A percentile compares a stretch with the other conserved stretches of the same genome.
Evolutionary conservation across 2,888 invertebrate species (phyloP).

Genomic region (Hedychridium roseum): DNA sequence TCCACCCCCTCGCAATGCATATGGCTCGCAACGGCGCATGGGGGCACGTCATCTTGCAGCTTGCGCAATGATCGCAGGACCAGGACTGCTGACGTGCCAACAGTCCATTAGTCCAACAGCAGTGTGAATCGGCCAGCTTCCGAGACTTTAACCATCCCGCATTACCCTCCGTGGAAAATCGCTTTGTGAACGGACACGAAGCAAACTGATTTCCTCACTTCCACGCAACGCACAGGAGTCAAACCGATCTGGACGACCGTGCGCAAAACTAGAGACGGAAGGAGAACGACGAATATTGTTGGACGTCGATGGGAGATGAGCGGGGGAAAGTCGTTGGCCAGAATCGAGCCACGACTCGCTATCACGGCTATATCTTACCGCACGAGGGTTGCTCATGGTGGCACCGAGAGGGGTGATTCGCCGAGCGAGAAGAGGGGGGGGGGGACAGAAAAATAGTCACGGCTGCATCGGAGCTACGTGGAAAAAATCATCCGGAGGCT

Average conservation of each 20-base stretch:
- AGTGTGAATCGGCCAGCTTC: constrained; percentile 9
- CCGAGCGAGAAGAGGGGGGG: constrained; percentile 5
- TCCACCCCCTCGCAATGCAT: constrained; percentile 54
- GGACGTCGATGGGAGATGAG: constrained; percentile 7
- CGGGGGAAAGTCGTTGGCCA: constrained; percentile 35
- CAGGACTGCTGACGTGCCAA: constrained; percentile 1
- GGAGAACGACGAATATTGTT: no score
- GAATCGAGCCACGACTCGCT: constrained; percentile 15
- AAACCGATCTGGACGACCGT: no score
- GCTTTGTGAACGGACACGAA: no score
- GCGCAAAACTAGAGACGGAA: no score
- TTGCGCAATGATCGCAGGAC: constrained; percentile 47
- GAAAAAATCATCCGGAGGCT: constrained; percentile 52
- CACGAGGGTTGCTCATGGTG: constrained; percentile 34
- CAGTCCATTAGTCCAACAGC: constrained; percentile 11
- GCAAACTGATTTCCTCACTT: background rate
- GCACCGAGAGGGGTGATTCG: constrained; percentile 23
- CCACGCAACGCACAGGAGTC: no score
- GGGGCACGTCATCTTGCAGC: constrained; percentile 52
- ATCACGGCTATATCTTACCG: constrained; percentile 43
- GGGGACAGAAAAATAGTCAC: constrained; percentile 3
- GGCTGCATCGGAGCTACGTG: no score
- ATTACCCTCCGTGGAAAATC: no score
- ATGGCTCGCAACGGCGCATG: constrained; percentile 39
- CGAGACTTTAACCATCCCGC: no score